phyloP scores from a whole-genome alignment of 2,797 vertebrate genomes.

The Tenualosa thibaudeaui region DNA sequence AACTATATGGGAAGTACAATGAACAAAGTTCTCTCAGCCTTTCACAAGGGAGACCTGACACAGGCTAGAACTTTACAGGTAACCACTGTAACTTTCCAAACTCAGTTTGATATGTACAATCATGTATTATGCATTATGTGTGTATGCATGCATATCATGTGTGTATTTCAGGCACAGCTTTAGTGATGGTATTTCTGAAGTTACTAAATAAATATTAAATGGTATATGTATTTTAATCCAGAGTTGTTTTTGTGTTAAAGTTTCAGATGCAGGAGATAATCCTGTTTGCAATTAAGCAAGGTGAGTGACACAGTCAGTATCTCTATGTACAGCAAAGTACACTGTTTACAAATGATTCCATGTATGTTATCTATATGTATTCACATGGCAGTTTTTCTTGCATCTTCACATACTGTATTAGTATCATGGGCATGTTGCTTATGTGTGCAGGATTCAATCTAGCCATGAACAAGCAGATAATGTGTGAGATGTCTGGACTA shows the following conservation, averaged over 20 bases:
- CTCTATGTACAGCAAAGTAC: too few species aligned
- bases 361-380: neutral
- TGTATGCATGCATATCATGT: neutral
- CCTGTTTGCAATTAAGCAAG: slow-evolving; percentile 71
- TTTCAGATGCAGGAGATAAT: slow-evolving; percentile 82
- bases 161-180: neutral
- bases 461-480: slow-evolving; percentile 89
- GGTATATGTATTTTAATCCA: slow-evolving; percentile 21
- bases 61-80: slow-evolving; percentile 85
- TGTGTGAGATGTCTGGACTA: slow-evolving; percentile 85
- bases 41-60: slow-evolving; percentile 71
- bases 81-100: slow-evolving; percentile 31
- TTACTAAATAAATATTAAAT: neutral
- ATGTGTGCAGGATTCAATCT: slow-evolving; percentile 81
- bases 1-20: slow-evolving; percentile 83
- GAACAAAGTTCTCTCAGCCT: slow-evolving; percentile 80
- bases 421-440: slow-evolving; percentile 28
- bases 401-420: neutral
- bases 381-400: neutral
- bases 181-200: neutral
- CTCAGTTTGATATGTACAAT: neutral
- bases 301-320: slow-evolving; percentile 64
- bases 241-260: slow-evolving; percentile 62
- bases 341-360: neutral
- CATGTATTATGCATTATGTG: neutral